Evolutionary conservation across 1,140 invertebrate genomes (phyloP), one percentile per base, ranked within the genome.

Genomic region (Episyrphus balteatus): DNA sequence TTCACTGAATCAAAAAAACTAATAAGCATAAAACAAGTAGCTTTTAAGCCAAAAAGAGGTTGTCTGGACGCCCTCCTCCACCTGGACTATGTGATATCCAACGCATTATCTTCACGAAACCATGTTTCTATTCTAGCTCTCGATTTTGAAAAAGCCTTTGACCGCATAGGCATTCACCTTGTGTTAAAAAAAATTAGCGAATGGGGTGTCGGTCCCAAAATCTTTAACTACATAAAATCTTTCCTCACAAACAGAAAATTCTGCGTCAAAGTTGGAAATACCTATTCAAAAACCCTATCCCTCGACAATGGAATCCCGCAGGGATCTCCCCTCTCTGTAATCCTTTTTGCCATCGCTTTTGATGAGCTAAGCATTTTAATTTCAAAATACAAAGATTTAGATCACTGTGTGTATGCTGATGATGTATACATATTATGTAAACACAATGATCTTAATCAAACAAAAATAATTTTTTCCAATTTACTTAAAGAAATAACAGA

Each of bases 61-160:
- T 31, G 21, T 19, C 21, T 39, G 14, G 46, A 47, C 10, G 18
- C 46, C 32, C 46, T 47, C 11, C 37, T 47, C 19, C 19, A 39
- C 37, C 15, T 47, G 12, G 46, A 39, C 14, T 21, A 40, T 17
- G 38, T 31, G 11, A 40, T 47, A 7, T 40, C 36, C 17, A 41
- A 47, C 36, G 38, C n/a, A 12, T 21, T 41, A 9, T 37, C 30
- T 14, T 11, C 46, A 7, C 18, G 26, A 47, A 47, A 40, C 26
- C 46, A 47, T 18, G 19, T 17, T 12, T 40, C 36, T 6, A 40
- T 47, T 26, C 19, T 47, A 6, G 30, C 38, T 5, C 26, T 40
- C 13, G 46, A 47, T 9, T 38, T 46, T 34, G 45, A 46, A 46
- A 40, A 46, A 26, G 15, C 45, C 6, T 46, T 46, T 21, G 34